These are phyloP conservation scores for Eidolon dupreanum DNA, from an alignment of 2,797 vertebrate genomes.

Conservation along the genomic window DNA sequence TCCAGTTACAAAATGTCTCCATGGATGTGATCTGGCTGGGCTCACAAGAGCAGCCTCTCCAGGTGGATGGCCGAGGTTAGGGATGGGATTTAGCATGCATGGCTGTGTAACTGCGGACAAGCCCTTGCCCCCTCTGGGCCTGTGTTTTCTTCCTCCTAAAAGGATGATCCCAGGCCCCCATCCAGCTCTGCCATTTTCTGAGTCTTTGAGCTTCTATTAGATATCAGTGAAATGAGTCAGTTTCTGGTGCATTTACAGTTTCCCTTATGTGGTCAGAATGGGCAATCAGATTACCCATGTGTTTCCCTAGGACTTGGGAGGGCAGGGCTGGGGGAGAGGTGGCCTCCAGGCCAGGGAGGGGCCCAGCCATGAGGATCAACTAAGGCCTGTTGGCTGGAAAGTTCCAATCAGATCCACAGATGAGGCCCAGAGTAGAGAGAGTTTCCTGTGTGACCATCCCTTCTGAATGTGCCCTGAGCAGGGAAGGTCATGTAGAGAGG, in stretches of 20 bases:
- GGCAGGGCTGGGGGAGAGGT: not conserved
- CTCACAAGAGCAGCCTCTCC: not conserved
- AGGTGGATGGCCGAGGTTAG: not conserved
- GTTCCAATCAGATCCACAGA: not conserved
- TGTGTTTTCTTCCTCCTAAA: not conserved
- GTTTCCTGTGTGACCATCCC: not conserved
- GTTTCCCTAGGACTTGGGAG: not conserved
- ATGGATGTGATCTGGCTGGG: not conserved
- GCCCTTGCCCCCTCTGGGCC: not conserved
- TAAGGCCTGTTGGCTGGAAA: not conserved
- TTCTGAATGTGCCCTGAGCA: not conserved
- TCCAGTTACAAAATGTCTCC: not conserved
- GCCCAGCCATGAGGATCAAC: not conserved
- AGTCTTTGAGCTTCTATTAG: not conserved
- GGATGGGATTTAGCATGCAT: not conserved
- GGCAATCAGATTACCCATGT: not conserved
- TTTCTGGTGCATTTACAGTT: not conserved
- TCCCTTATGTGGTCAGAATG: not conserved
- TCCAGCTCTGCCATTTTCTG: not conserved
- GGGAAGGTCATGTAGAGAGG: not conserved
- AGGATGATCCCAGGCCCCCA: not conserved
- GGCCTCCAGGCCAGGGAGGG: not conserved
- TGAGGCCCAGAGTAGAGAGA: not conserved
- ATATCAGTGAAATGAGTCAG: not conserved
- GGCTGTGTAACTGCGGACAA: not conserved